Base-by-base conservation (phyloP, 2,888 invertebrate genomes). In the Formica aserva region DNA sequence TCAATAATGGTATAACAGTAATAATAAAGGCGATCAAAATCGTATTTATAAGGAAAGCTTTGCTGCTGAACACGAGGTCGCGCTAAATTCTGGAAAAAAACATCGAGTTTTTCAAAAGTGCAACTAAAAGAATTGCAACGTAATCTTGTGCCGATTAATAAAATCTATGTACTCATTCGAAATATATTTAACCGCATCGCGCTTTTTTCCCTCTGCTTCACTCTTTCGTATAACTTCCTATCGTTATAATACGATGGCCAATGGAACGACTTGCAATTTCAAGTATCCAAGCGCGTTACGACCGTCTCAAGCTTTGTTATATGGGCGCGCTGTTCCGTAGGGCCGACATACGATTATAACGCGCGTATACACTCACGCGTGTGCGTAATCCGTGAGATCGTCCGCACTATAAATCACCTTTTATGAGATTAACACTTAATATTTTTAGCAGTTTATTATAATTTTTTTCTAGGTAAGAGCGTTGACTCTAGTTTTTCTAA, bases 61-160 rank as follows among this genome's bases (percentile, higher is more conserved):
- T 66, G 13, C 0, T 22, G 11, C 65, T 62, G 15, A 62, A 32
- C 18, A 13, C 6, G 11, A 11, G 9, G 4, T 41, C 26, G 13
- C 13, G 13, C 2, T 8, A 22, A 52, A 66, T 35, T 52, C 22
- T 35, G 38, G 4, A 15, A 45, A 45, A 41, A 45, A 45, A 45
- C 45, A 5, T 5, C 5, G 5, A 32, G 3, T 48, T 32, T 48
- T 3, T 9, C 22, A 26, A 15, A 75, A 4, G 0, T 22, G 32
- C 29, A 45, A 48, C 32, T 18, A 18, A 48, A 35, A 86, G 75
- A 67, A 82, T 60, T 52, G 65, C 65, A 77, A 86, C 60, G 55
- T 71, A 87, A 85, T 29, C 89, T 86, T 85, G 78, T 88, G 83
- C 83, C 82, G 77, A 48, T 1, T 84, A 85, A 88, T 84, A 87